phyloP scores from a whole-genome alignment of 1,140 invertebrate species.

The Ptiloglossa arizonensis region DNA sequence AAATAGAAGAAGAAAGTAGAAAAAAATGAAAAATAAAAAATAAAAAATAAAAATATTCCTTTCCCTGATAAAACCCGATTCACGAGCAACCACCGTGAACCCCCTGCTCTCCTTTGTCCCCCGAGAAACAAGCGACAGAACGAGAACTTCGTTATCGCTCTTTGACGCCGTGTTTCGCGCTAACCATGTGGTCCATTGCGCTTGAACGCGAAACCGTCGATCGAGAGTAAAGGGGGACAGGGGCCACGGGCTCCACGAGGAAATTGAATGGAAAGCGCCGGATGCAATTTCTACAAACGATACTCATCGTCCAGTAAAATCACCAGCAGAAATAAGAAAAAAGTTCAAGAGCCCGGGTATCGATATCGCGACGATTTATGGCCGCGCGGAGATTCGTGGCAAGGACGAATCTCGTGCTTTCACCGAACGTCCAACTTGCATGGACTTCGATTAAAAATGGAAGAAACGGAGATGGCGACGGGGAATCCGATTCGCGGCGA shows the following conservation, averaged over 20 bases:
- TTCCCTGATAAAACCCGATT: constrained; percentile 45
- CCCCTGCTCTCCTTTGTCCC: constrained; percentile 1
- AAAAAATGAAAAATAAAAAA: constrained; percentile 15
- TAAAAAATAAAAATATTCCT: neutral
- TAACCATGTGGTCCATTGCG: neutral
- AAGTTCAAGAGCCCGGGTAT: neutral
- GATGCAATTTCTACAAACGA: neutral
- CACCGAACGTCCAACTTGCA: neutral
- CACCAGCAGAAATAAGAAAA: neutral
- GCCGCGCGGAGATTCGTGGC: neutral
- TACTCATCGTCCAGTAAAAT: neutral
- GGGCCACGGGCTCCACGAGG: too few relatives aligned
- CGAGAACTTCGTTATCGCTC: constrained; percentile 9
- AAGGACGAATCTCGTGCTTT: constrained; percentile 27
- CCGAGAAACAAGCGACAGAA: neutral
- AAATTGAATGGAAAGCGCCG: constrained; percentile 12
- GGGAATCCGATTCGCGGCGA: neutral
- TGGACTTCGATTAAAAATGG: neutral
- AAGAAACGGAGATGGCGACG: constrained; percentile 4
- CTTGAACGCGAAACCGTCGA: neutral
- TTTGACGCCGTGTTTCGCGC: constrained; percentile 6
- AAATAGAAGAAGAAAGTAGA: neutral
- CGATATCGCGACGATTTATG: constrained; percentile 32
- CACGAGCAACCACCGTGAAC: constrained; percentile 42
- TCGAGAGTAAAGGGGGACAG: neutral